Percentiles rank a stretch among this genome's conserved stretches.
These are phyloP conservation scores for Styela plicata DNA, from an alignment of 23 tunicate species.

Conservation along the genomic window DNA sequence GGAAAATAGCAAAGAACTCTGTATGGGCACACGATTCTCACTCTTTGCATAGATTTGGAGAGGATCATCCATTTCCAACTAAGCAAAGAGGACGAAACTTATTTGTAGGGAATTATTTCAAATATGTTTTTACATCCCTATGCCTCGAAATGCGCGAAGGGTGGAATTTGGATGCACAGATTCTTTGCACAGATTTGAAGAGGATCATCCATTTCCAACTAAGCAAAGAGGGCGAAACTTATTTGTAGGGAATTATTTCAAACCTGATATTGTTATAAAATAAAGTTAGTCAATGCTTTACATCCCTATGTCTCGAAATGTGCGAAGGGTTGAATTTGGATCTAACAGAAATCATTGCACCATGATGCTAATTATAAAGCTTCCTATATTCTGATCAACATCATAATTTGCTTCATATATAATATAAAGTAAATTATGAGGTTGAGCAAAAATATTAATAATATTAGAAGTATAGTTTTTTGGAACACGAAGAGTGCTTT, in stretches of 20 bases:
- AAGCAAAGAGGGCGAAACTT: background rate
- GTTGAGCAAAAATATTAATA: too few species aligned
- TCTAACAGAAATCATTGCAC: too few species aligned
- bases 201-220: constrained; percentile 11
- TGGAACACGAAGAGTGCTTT: too few species aligned
- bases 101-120: constrained; percentile 9
- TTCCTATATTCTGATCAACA: too few species aligned
- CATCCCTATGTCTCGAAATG: too few species aligned
- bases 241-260: background rate
- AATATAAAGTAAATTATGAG: too few species aligned
- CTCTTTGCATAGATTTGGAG: background rate
- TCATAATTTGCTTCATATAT: too few species aligned
- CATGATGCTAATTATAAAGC: too few species aligned
- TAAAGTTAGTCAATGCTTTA: too few species aligned
- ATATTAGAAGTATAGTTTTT: too few species aligned
- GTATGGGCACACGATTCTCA: constrained; percentile 3
- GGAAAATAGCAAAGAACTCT: background rate
- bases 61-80: constrained; percentile 7
- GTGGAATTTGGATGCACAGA: background rate
- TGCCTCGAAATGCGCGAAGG: background rate
- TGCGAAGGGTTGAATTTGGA: too few species aligned
- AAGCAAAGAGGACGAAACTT: background rate
- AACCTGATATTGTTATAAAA: background rate
- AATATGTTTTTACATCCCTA: too few species aligned
- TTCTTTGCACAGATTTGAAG: constrained; percentile 5